Evolutionary conservation across 2,113 vertebrate species (phyloP), one percentile per base, ranked within the genome.

Genomic region (Myrmecophaga tridactyla): DNA sequence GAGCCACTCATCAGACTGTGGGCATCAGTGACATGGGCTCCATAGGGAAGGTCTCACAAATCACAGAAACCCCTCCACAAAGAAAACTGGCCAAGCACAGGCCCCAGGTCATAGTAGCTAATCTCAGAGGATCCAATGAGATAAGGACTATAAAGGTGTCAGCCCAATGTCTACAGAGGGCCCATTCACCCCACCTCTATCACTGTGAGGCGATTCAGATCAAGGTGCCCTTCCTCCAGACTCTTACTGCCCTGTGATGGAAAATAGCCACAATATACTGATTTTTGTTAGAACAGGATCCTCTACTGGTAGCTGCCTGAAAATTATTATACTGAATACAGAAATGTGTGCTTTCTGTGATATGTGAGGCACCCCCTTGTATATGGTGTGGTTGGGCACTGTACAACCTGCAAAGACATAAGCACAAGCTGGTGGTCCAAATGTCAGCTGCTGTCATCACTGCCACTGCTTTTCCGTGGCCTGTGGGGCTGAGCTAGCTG

Each of bases 111-210:
- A 9, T 31, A 15, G 92, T 11, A 58, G 77, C 53, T 80, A 20
- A 25, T n/a, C 67, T 3, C 36, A 21, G n/a, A 31, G 34, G 13
- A 25, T 27, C 56, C 41, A 39, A 0, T 9, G 69, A 48, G 80
- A n/a, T 3, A 8, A 67, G 39, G 83, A 67, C 3, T 9, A 4
- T 27, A 51, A 58, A 39, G 34, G 29, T 12, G 31, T 48, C 17
- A 1, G 34, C 31, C 3, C 25, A 8, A 58, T 1, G 1, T 88
- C 18, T 31, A 2, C 72, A 31, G 39, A 4, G 20, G 20, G 39
- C 43, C 39, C 17, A 0, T 21, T 17, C 51, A 9, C 70, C 6
- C 75, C 25, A 29, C 27, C 62, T 14, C 20, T 7, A 1, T 0
- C 36, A 31, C 75, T 48, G 86, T 29, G 17, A 11, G n/a, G 65